phyloP scores from a whole-genome alignment of 2,888 invertebrate genomes.

The Strigamia crassipes region DNA sequence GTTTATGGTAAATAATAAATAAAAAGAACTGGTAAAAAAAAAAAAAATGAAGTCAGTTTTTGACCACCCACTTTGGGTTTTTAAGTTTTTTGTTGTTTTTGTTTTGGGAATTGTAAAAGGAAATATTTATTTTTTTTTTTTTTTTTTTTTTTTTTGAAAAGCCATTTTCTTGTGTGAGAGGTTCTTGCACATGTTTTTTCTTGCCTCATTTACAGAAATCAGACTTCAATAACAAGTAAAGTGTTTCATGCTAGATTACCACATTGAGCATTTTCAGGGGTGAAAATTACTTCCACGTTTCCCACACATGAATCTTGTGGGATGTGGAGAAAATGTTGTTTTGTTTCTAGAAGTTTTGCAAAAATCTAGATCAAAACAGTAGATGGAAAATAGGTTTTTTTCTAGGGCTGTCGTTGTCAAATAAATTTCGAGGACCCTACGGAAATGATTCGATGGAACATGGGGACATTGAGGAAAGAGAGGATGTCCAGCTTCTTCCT shows the following conservation, averaged over 20 bases:
- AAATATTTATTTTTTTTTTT: not conserved
- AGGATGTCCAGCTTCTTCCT: not conserved
- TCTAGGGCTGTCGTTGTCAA: not conserved
- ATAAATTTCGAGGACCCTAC: not conserved
- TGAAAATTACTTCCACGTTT: conserved; percentile 4
- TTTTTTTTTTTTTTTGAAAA: not conserved
- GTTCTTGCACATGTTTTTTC: not conserved
- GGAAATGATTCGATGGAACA: not conserved
- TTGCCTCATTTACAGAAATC: conserved; percentile 10
- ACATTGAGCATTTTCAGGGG: conserved; percentile 10
- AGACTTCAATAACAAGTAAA: conserved; percentile 10
- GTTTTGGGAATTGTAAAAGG: not conserved
- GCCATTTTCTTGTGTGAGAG: not conserved
- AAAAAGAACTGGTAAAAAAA: not conserved
- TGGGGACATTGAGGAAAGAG: not conserved
- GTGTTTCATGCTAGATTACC: conserved; percentile 10
- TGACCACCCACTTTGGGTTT: not conserved
- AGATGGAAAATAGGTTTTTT: not conserved
- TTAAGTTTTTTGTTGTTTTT: not conserved
- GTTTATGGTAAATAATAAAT: not conserved
- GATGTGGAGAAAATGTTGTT: no score
- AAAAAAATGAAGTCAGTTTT: not conserved
- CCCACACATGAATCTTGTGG: not conserved
- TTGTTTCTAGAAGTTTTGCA: no score
- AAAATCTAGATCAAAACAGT: not conserved